Base-by-base conservation (phyloP, 2,888 invertebrate genomes). In the Synanthedon tipuliformis region DNA sequence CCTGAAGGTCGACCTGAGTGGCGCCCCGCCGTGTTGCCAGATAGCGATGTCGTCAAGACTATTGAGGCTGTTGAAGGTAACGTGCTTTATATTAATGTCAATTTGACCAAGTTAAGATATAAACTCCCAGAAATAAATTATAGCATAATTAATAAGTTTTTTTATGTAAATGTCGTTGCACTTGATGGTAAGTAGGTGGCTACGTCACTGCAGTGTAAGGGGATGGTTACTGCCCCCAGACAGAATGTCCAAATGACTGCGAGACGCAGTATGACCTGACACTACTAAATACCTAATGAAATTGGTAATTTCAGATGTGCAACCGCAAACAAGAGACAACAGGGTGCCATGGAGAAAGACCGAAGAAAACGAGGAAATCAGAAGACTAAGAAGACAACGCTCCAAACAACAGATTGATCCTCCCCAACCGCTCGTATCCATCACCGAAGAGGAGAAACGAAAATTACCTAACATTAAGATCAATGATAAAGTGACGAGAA, bases 21-120 rank as follows among this genome's bases (percentile, higher is more conserved):
- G 95, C 91, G 92, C 65, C 95, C 95, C 34, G 92, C 93, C 41
- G 89, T 89, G 61, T 90, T 93, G 48, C 90, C 94, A 50, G 95
- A 95, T 69, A 93, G 93, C 75, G 95, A 95, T 78, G 93, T 95
- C 41, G 94, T 95, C 61, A 89, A 92, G 57, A 92, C 95, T 50
- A 93, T 96, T 89, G 95, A 95, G 82, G 92, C 94, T 41, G 94
- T 96, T 53, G 95, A 95, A 89, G 94, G 94, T 94, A 80, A 55
- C 7, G 34, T 34, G 34, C 3, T 34, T 34, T 34, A 27, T 27
- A 8, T 27, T 27, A 8, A 27, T 27, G 7, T 8, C 8, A 7
- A 8, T 7, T 27, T 27, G 8, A 8, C 1, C 27, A 27, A 27
- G 8, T 27, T 27, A 23, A 23, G 7, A 27, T 27, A 27, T 27